Evolutionary conservation across 2,888 invertebrate genomes (phyloP), one percentile per base, ranked within the genome.

Genomic region (Sturmia bella): DNA sequence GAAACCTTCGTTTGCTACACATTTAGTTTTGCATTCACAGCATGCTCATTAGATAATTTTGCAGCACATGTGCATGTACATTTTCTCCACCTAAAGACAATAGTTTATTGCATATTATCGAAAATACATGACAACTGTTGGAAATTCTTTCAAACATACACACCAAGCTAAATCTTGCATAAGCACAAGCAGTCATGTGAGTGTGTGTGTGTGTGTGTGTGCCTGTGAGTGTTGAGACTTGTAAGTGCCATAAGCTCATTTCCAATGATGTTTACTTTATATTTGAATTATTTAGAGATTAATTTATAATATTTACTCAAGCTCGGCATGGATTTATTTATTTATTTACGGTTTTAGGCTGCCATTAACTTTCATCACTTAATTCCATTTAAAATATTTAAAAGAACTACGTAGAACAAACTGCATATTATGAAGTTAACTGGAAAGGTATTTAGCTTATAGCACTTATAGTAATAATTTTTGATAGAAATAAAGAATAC

Each of bases 91-190:
- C 63, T 21, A 63, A 63, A 54, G 64, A 70, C 69, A 69, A 64
- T 66, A 50, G n/a, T 74, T 69, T 64, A 59, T 17, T 69, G 45
- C 64, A 70, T 78, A 45, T 70, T 41, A 82, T 78, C 43, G 78
- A 74, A 78, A 64, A 78, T 77, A 64, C 57, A 57, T 82, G 57
- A 69, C 7, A 81, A 63, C 50, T 37, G 11, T 11, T 19, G 59
- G 32, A 72, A 57, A 66, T 72, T 74, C 45, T 74, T 63, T n/a
- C 52, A 63, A 0, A n/a, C 63, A 39, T 39, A 50, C 13, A n/a
- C 43, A 19, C n/a, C 17, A 6, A 63, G 61, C 37, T 15, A 54
- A 73, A 45, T 63, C 6, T 41, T 54, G 0, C 3, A 59, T 27
- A 21, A 24, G 9, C 56, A 54, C 15, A 15, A 3, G 7, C 11